Evolutionary conservation across 2,797 vertebrate genomes (phyloP), one percentile per base, ranked within the genome.

Genomic region (Simalia tracyae): DNA sequence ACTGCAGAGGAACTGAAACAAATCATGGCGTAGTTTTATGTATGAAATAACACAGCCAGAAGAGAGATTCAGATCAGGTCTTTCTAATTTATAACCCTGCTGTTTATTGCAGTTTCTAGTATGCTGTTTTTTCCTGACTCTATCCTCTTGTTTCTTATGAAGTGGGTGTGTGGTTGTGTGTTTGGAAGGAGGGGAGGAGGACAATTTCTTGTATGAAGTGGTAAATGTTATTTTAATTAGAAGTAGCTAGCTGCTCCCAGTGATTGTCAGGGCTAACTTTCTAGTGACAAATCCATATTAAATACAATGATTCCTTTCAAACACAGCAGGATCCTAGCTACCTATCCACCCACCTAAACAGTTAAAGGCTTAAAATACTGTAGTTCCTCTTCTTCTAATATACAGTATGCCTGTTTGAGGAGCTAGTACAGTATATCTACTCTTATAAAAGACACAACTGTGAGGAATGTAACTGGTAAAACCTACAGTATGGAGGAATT

Each of bases 301-400:
- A 81, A 63, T 76, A 76, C 57, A 89, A 50, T 76, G n/a, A 81
- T 68, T 90, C n/a, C 60, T 90, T 85, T 31, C 17, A 81, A 68
- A 66, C 61, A 86, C 54, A 60, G 88, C 88, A 86, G 42, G 84
- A 54, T 42, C 22, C 56, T 90, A 63, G 46, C 11, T 15, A 90
- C 31, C 4, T 36, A 17, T 66, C 60, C 28, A 36, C 36, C 19
- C 46, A 10, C 8, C 60, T 76, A 61, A 46, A 66, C 10, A 36
- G 22, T 36, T 89, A 17, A 56, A 66, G 57, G n/a, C 46, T 46
- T 81, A 31, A 63, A 84, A 87, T 89, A 12, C 72, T 64, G 14
- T 5, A 26, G 2, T 89, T 31, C 56, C 28, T 92, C 9, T 63
- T 54, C 26, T 8, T 22, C n/a, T 59, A 85, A 89, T 31, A 28